Conservation (phyloP, 2,113 vertebrate genomes). For the Dasyornis broadbenti region DNA sequence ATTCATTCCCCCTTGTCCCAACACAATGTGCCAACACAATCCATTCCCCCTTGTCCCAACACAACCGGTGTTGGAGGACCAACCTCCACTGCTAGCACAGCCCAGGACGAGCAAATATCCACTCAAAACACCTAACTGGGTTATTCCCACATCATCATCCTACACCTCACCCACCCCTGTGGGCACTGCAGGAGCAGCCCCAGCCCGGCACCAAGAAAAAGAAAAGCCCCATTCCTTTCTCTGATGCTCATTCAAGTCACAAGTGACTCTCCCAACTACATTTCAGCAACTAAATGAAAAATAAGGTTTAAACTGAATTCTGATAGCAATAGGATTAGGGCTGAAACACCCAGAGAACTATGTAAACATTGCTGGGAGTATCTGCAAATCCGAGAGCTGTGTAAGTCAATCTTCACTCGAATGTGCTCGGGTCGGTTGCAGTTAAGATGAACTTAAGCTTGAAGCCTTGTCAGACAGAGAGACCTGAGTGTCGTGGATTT, state of each 20-base stretch:
- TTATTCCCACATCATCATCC: not conserved
- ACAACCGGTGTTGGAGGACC: not conserved
- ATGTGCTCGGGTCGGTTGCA: not conserved
- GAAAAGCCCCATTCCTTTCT: not conserved
- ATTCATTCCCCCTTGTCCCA: not conserved
- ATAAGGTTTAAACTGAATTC: slow-evolving; percentile 44
- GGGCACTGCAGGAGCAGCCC: not conserved
- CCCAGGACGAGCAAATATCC: not conserved
- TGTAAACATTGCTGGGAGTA: slow-evolving; percentile 31
- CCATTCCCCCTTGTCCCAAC: not conserved
- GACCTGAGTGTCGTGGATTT: not conserved
- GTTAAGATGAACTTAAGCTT: not conserved
- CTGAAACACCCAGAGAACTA: slow-evolving; percentile 36
- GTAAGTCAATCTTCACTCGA: slow-evolving; percentile 31
- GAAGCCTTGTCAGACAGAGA: not conserved
- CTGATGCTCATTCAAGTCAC: not conserved
- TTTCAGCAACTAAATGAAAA: slow-evolving; percentile 56
- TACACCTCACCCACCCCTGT: not conserved
- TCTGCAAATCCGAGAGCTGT: slow-evolving; percentile 46
- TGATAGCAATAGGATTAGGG: slow-evolving; percentile 54
- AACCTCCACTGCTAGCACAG: not conserved
- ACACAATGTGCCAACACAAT: no score
- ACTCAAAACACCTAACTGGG: not conserved
- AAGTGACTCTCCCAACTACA: slow-evolving; percentile 14
- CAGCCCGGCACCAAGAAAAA: not conserved